Evolutionary conservation across 2,888 invertebrate species (phyloP), one percentile per base, ranked within the genome.

Genomic region (Carpatolechia fugitivella): DNA sequence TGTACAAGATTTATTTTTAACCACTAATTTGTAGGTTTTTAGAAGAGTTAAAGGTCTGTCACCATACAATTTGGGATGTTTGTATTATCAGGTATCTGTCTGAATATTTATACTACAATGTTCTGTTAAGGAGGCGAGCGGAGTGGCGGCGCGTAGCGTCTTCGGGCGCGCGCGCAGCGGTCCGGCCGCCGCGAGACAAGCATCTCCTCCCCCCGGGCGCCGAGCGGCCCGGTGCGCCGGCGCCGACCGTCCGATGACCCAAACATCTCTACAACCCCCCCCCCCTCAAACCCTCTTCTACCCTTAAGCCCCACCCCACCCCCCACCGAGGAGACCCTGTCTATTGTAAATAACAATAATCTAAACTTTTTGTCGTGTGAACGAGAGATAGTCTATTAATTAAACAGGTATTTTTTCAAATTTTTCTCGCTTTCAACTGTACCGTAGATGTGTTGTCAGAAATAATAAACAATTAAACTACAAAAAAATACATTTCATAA

Each of bases 351-450:
- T 90, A 90, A 83, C 80, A 76, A 82, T 85, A 83, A 81, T 81
- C 85, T 78, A 85, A 50, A 84, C 85, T 70, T 89, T 87, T 89
- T 88, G 85, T 89, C 89, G 87, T 89, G 82, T 89, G 81, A 88
- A 88, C 89, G 82, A 89, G 78, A 85, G 82, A 86, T 90, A 89
- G 86, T 85, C 73, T 85, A 85, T 82, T 80, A 80, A 82, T 83
- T 88, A 80, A 89, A 88, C 89, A 85, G 85, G 89, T 89, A 88
- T 89, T 87, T 89, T 89, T 89, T 89, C 86, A 88, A 89, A 85
- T 76, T 83, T 84, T 85, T 89, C 89, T 90, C 90, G 89, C 90
- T 89, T 85, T 90, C 87, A 78, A 87, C 88, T 89, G 86, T 90
- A 90, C 85, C 80, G 89, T 90, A 90, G 90, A 88, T 87, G 88